phyloP scores from a whole-genome alignment of 2,888 invertebrate genomes.

The Pharmacophagus antenor region DNA sequence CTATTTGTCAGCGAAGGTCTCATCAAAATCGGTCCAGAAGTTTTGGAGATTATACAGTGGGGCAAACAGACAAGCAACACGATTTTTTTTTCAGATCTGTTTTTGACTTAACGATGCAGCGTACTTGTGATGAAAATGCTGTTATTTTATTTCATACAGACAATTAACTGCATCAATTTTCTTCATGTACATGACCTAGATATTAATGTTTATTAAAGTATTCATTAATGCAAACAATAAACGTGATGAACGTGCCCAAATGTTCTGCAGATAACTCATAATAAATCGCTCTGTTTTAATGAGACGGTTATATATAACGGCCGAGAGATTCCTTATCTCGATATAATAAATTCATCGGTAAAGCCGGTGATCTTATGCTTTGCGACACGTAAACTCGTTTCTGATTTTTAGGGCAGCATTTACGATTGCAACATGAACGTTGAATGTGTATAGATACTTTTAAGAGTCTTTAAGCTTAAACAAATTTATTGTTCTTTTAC shows the following conservation, averaged over 20 bases:
- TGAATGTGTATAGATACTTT: not conserved
- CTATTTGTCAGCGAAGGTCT: too few species aligned
- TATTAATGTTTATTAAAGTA: constrained; percentile 17
- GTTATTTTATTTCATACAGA: too few species aligned
- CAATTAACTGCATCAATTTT: not conserved
- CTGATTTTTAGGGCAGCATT: constrained; percentile 28
- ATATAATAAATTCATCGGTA: constrained; percentile 35
- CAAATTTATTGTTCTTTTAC: too few species aligned
- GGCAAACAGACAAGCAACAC: too few species aligned
- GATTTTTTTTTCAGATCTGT: too few species aligned
- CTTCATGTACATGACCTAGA: constrained; percentile 23
- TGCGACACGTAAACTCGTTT: constrained; percentile 33
- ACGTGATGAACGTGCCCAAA: constrained; percentile 21
- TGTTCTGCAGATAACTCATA: constrained; percentile 25
- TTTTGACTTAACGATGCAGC: not conserved
- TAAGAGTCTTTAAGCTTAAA: too few species aligned
- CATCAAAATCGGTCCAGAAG: too few species aligned
- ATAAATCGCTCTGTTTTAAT: constrained; percentile 23
- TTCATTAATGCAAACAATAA: constrained; percentile 14
- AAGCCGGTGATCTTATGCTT: constrained; percentile 31
- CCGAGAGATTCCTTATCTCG: constrained; percentile 33
- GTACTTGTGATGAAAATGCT: not conserved
- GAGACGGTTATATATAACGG: constrained; percentile 31
- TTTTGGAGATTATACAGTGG: too few species aligned
- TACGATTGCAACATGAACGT: not conserved